phyloP scores from a whole-genome alignment of 2,113 vertebrate species.

The Actenoides lindsayi region DNA sequence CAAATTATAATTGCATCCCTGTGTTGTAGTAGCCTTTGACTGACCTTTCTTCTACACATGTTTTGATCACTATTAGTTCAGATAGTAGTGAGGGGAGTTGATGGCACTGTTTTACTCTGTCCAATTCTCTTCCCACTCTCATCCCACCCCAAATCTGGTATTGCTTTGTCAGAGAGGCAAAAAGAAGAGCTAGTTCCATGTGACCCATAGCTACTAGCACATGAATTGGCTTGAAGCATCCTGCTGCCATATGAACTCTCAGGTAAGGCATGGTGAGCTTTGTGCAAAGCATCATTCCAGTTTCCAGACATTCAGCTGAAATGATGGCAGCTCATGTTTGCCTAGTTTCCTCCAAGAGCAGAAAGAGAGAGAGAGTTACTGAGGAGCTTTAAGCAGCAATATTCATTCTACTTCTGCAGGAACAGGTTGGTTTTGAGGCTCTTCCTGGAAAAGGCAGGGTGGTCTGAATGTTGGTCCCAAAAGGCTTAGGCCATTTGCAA shows the following conservation, averaged over 20 bases:
- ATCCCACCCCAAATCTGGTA: neutral
- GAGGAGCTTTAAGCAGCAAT: neutral
- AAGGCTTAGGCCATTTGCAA: neutral
- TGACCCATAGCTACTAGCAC: neutral
- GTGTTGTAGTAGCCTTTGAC: neutral
- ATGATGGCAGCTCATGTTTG: neutral
- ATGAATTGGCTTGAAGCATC: neutral
- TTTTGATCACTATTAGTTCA: neutral
- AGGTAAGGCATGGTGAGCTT: neutral
- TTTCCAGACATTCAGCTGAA: neutral
- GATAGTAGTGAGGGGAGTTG: neutral
- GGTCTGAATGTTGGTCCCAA: neutral
- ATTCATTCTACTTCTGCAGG: neutral
- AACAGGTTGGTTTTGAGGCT: neutral
- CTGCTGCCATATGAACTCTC: neutral
- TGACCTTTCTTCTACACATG: neutral
- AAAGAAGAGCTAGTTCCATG: neutral
- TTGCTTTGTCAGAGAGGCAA: neutral
- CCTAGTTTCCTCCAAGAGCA: neutral
- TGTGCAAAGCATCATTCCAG: neutral
- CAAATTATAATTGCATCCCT: neutral
- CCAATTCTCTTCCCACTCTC: neutral
- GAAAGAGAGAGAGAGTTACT: neutral
- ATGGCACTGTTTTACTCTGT: neutral
- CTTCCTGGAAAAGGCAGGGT: neutral